Percentiles rank a stretch among this genome's conserved stretches.
Conservation (phyloP, 2,888 invertebrate genomes). For the Meghimatium bilineatum region DNA sequence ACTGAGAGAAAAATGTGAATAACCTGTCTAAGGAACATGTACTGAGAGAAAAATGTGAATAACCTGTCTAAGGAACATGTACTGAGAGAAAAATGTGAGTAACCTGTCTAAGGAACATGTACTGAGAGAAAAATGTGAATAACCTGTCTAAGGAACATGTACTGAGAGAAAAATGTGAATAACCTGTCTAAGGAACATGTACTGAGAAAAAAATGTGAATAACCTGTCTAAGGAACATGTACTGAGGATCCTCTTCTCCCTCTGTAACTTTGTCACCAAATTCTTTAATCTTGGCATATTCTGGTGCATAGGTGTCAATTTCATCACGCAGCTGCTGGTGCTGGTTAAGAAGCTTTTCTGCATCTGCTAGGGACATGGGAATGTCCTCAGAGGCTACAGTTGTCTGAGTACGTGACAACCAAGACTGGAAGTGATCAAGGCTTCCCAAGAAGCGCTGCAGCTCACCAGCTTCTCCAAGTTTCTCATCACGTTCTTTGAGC, state of each 20-base stretch:
- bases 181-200: neutral
- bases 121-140: too few species aligned
- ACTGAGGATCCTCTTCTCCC: conserved; percentile 95
- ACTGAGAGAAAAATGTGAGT: too few species aligned
- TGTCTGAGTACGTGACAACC: conserved; percentile 99
- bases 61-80: conserved; percentile 98
- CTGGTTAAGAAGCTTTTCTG: conserved; percentile 96
- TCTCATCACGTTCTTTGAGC: conserved; percentile 97
- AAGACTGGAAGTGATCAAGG: conserved; percentile 99
- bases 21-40: conserved; percentile 98
- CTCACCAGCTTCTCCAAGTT: conserved; percentile 98
- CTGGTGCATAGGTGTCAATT: conserved; percentile 98
- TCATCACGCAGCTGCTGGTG: conserved; percentile 99
- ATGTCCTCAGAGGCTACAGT: conserved; percentile 81
- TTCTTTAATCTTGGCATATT: conserved; percentile 99
- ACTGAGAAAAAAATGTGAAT: neutral
- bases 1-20: too few species aligned
- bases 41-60: too few species aligned
- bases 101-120: conserved; percentile 98
- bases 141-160: conserved; percentile 98
- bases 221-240: conserved; percentile 98
- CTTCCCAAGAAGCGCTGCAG: conserved; percentile 91
- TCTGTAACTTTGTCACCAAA: conserved; percentile 86
- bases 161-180: too few species aligned
- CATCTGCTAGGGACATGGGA: conserved; percentile 82